A percentile compares a stretch with the other conserved stretches of the same genome.
Evolutionary conservation across 2,797 vertebrate genomes (phyloP).

Genomic region (Graptemys geographica): DNA sequence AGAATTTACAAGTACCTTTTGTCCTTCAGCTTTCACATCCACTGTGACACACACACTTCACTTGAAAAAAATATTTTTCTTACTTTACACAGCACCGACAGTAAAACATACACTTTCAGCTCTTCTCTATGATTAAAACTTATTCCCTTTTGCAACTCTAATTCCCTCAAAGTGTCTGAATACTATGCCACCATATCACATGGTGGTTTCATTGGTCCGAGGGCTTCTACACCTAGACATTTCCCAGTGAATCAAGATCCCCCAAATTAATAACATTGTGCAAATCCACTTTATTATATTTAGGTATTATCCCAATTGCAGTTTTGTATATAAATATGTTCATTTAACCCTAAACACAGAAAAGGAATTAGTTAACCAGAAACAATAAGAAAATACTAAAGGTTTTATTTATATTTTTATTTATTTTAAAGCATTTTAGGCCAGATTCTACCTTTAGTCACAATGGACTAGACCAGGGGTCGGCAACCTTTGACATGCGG

Average conservation of each 20-base stretch:
- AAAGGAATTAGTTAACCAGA: too few species aligned
- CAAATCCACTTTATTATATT: too few species aligned
- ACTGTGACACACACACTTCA: not conserved
- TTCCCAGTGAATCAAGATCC: not conserved
- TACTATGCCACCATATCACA: rapidly evolving
- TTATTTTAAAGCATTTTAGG: too few species aligned
- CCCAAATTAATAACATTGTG: not conserved
- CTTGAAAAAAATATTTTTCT: not conserved
- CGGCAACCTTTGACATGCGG: too few species aligned
- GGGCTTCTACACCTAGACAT: not conserved
- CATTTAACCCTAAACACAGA: too few species aligned
- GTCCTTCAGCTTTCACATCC: not conserved
- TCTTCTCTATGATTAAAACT: not conserved
- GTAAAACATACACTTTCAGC: not conserved
- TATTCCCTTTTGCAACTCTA: not conserved
- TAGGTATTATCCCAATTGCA: too few species aligned
- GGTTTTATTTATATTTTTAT: too few species aligned
- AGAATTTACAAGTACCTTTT: not conserved
- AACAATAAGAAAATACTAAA: too few species aligned
- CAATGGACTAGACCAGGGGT: too few species aligned
- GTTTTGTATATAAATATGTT: too few species aligned
- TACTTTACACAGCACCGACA: not conserved
- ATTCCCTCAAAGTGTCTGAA: not conserved
- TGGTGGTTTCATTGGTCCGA: not conserved
- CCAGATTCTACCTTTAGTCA: too few species aligned